These are phyloP conservation scores for Chionoecetes opilio DNA, from an alignment of 1,140 invertebrate genomes.

Conservation along the genomic window DNA sequence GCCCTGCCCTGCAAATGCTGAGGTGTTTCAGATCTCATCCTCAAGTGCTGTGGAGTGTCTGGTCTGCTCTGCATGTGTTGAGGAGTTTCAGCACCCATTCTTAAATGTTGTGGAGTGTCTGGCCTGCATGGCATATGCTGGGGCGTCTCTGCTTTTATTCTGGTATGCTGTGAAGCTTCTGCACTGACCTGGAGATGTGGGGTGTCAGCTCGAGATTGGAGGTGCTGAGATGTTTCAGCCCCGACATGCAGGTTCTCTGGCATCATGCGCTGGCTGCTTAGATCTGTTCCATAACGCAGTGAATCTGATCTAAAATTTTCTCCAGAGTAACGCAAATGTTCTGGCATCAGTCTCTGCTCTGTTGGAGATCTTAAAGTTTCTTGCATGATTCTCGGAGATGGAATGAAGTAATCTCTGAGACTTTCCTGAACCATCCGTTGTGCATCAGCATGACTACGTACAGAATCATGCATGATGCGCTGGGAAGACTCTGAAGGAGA, in stretches of 20 bases:
- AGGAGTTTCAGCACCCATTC: slow-evolving; percentile 45
- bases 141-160: slow-evolving; percentile 48
- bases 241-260: slow-evolving; percentile 67
- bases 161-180: slow-evolving; percentile 50
- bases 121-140: slow-evolving; percentile 45
- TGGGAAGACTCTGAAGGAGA: slow-evolving; percentile 66
- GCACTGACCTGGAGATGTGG: slow-evolving; percentile 34
- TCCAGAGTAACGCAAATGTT: slow-evolving; percentile 65
- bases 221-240: slow-evolving; percentile 50
- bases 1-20: slow-evolving; percentile 43
- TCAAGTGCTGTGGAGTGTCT: neutral
- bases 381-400: slow-evolving; percentile 67
- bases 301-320: slow-evolving; percentile 63
- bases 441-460: slow-evolving; percentile 75
- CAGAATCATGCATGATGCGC: slow-evolving; percentile 70
- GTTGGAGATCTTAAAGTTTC: slow-evolving; percentile 73
- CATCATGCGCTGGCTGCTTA: slow-evolving; percentile 71
- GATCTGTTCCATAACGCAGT: slow-evolving; percentile 72
- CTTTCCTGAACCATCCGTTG: slow-evolving; percentile 78
- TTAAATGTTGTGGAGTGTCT: slow-evolving; percentile 44
- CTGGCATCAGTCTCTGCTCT: slow-evolving; percentile 71
- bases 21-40: slow-evolving; percentile 30
- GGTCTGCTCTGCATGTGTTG: slow-evolving; percentile 35
- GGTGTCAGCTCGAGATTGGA: slow-evolving; percentile 5
- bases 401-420: slow-evolving; percentile 75